These are phyloP conservation scores for Simalia tracyae DNA, from an alignment of 2,797 vertebrate species.

Conservation along the genomic window DNA sequence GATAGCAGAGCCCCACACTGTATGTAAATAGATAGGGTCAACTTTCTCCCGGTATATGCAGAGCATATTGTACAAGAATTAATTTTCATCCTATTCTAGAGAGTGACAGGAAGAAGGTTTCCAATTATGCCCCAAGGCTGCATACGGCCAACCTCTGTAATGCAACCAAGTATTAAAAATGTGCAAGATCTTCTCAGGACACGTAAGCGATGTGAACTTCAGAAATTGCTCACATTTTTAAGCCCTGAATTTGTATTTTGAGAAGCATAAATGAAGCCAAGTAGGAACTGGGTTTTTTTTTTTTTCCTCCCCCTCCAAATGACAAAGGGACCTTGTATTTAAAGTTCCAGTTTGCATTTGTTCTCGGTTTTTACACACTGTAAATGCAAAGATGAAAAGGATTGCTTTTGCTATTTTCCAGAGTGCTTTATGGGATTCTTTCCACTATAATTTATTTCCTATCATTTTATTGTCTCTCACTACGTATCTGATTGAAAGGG, in stretches of 20 bases:
- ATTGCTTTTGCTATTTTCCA: not conserved
- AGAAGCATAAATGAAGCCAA: too few relatives aligned
- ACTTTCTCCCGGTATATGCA: slow-evolving; percentile 61
- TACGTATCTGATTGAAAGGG: not conserved
- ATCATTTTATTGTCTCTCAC: not conserved
- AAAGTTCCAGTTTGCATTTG: not conserved
- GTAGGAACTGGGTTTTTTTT: too few relatives aligned
- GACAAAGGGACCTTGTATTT: not conserved
- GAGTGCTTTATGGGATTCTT: not conserved
- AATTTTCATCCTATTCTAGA: slow-evolving; percentile 69
- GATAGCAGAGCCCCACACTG: slow-evolving; percentile 75
- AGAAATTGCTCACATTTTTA: not conserved
- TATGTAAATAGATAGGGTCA: slow-evolving; percentile 80
- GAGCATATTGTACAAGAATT: slow-evolving; percentile 75
- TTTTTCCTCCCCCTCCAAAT: not conserved
- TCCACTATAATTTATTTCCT: too few relatives aligned
- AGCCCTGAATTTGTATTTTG: not conserved
- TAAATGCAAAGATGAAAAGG: not conserved
- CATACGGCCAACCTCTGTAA: slow-evolving; percentile 34
- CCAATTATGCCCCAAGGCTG: slow-evolving; percentile 60
- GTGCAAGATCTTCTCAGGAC: not conserved
- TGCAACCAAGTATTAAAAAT: slow-evolving; percentile 24
- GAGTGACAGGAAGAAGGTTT: slow-evolving; percentile 64
- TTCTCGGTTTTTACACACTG: not conserved
- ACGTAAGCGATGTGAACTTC: slow-evolving; percentile 22